Evolutionary conservation across 1,140 invertebrate genomes (phyloP), one percentile per base, ranked within the genome.

Genomic region (Brachionus calyciflorus): DNA sequence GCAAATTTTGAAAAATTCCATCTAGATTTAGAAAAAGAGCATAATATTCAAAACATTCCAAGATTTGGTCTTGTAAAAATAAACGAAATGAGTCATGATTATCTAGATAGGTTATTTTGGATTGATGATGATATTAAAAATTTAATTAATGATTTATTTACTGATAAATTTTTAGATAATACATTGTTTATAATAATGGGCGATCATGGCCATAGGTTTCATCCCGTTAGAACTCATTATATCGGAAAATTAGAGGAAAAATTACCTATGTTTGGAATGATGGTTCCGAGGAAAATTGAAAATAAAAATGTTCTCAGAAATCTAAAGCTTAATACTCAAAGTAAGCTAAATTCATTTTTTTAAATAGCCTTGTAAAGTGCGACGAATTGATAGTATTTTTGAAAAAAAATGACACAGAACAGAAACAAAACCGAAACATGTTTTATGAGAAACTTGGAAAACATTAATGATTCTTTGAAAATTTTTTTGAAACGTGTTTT

Each of bases 171-270:
- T 12, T 33, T 70, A 12, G 41, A 78, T 12, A 75, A 78, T 63
- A 73, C 68, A 19, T 37, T 78, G 26, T 49, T 78, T n/a, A 33
- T 78, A 17, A 75, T 78, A 33, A 60, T 73, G 51, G 69, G 77
- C 19, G 77, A 78, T 46, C 77, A 78, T 44, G 77, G 77, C 0
- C 65, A 73, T 48, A 44, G 77, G 19, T 57, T 60, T 26, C 65
- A 75, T 60, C 26, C 17, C 1, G 48, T 78, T 10, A 37, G 77
- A 14, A 24, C 44, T n/a, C 63, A 51, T 6, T 60, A 46, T 19
- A 65, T 78, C 12, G 77, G 77, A 30, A 65, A 57, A 33, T 28
- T 78, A 30, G 78, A 78, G 24, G 78, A 68, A 53, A 76, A 75
- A 49, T 60, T 77, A 49, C 78, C 78, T 7, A 46, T 78, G 30